Conservation (phyloP, 1,140 invertebrate genomes). For the Lordiphosa mommai region DNA sequence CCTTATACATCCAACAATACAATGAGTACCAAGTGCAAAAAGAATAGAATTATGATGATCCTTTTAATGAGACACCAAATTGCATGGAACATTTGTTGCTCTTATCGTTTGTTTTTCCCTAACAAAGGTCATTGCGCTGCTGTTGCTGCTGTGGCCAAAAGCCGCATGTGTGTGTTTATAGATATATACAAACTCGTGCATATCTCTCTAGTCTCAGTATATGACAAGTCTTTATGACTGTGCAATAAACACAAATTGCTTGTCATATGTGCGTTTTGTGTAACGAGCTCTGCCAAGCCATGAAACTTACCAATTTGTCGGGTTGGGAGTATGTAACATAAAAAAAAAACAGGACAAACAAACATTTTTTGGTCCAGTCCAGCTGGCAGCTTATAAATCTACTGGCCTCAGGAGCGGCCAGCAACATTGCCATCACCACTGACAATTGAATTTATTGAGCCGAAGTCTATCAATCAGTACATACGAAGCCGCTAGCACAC, state of each 20-base stretch:
- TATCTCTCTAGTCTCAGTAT: constrained; percentile 3
- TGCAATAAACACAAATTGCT: constrained; percentile 73
- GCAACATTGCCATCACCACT: constrained; percentile 29
- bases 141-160: constrained; percentile 8
- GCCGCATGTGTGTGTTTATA: constrained; percentile 1
- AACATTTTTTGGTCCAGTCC: constrained; percentile 8
- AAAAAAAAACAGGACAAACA: constrained; percentile 34
- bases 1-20: too few relatives aligned
- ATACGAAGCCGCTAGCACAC: constrained; percentile 47
- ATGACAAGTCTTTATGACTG: constrained; percentile 61
- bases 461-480: constrained; percentile 70
- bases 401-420: constrained; percentile 14
- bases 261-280: constrained; percentile 67
- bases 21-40: not conserved
- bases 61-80: not conserved
- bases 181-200: too few relatives aligned
- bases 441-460: constrained; percentile 73
- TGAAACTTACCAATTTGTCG: constrained; percentile 63
- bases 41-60: not conserved
- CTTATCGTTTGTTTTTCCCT: constrained; percentile 6
- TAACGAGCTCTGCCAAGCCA: constrained; percentile 56
- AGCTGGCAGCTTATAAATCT: constrained; percentile 42
- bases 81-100: constrained; percentile 7
- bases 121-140: constrained; percentile 23
- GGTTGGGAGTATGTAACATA: not conserved